A percentile compares a stretch with the other conserved stretches of the same genome.
Evolutionary conservation across 2,888 invertebrate genomes (phyloP).

Genomic region (Escarpia spicata): DNA sequence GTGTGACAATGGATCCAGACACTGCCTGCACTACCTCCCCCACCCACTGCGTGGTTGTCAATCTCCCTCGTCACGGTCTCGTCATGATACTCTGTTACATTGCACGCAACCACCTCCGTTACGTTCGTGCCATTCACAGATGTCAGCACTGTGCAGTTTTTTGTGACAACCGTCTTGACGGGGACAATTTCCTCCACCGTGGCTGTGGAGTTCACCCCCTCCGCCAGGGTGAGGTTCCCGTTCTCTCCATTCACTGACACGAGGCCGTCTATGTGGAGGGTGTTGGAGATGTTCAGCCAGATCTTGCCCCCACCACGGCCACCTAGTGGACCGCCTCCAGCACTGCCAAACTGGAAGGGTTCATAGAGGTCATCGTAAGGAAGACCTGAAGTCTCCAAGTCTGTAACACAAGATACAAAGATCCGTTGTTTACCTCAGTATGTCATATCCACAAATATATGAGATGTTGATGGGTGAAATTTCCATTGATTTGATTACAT

Average conservation of each 20-base stretch:
- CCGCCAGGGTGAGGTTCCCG: neutral
- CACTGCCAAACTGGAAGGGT: slow-evolving; percentile 50
- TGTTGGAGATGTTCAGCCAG: slow-evolving; percentile 53
- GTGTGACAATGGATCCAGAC: slow-evolving; percentile 48
- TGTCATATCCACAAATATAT: neutral
- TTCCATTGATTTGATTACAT: no score
- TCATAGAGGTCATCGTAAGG: slow-evolving; percentile 52
- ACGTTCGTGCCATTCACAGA: neutral
- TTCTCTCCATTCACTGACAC: slow-evolving; percentile 47
- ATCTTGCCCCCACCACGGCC: slow-evolving; percentile 52
- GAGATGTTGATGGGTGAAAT: no score
- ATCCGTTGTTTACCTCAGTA: neutral
- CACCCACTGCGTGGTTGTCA: slow-evolving; percentile 37
- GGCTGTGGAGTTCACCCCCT: neutral
- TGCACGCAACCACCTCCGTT: neutral
- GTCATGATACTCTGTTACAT: neutral
- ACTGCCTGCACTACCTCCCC: slow-evolving; percentile 54
- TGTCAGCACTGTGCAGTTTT: neutral
- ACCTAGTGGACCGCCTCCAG: slow-evolving; percentile 45
- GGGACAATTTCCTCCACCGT: neutral
- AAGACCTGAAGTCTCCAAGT: slow-evolving; percentile 37
- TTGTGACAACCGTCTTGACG: neutral
- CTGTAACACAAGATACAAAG: slow-evolving; percentile 22
- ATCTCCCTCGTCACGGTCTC: slow-evolving; percentile 24
- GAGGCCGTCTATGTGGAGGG: slow-evolving; percentile 49